phyloP scores from a whole-genome alignment of 2,888 invertebrate species.

The Ypsolopha scabrella region DNA sequence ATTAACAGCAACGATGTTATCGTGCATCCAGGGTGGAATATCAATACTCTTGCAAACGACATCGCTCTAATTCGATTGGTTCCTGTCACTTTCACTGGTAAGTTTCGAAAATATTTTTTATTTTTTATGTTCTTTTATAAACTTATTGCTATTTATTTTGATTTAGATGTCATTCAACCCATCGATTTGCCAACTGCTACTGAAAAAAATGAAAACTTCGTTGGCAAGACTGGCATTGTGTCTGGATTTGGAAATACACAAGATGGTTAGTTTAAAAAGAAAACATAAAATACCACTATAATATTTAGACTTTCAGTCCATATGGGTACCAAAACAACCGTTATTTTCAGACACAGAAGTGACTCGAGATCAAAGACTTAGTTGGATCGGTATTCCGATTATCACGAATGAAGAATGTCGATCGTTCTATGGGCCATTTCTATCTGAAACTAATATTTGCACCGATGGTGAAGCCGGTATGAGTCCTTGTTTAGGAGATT shows the following conservation, averaged over 20 bases:
- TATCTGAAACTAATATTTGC: not conserved
- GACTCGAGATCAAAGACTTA: not conserved
- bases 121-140: not conserved
- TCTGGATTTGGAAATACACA: not conserved
- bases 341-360: not conserved
- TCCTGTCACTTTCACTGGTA: not conserved
- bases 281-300: no score
- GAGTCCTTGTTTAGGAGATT: slow-evolving; percentile 1
- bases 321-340: not conserved
- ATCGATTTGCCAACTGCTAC: not conserved
- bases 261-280: not conserved
- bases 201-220: not conserved
- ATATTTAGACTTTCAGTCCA: no score
- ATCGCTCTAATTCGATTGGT: slow-evolving; percentile 6
- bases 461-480: not conserved
- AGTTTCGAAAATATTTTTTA: not conserved
- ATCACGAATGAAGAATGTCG: not conserved
- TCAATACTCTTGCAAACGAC: slow-evolving; percentile 27
- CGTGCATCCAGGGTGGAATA: slow-evolving; percentile 19
- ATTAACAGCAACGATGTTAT: slow-evolving; percentile 2
- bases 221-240: not conserved
- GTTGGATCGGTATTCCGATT: not conserved
- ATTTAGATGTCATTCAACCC: not conserved
- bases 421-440: not conserved
- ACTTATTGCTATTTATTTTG: not conserved